Conservation (phyloP, 2,888 invertebrate genomes). For the Caenorhabditis sp. region DNA sequence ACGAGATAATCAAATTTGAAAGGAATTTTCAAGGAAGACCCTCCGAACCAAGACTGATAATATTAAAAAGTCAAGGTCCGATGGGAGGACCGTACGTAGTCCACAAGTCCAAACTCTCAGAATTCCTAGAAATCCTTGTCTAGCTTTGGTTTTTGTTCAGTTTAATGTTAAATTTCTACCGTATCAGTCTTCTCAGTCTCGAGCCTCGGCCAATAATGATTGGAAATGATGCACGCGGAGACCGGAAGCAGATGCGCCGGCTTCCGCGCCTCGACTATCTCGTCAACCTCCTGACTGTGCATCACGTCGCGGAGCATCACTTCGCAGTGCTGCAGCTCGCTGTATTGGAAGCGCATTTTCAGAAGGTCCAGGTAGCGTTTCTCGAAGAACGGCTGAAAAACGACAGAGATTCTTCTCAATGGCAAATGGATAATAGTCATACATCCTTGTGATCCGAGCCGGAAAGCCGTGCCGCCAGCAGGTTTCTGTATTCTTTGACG, state of each 20-base stretch:
- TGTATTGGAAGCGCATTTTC: slow-evolving; percentile 93
- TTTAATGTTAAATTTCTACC: too few species aligned
- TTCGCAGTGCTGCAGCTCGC: slow-evolving; percentile 96
- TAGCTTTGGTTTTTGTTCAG: too few species aligned
- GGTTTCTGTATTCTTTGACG: slow-evolving; percentile 95
- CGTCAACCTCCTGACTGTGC: slow-evolving; percentile 85
- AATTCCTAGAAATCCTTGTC: too few species aligned
- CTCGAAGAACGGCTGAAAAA: slow-evolving; percentile 82
- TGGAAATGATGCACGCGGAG: slow-evolving; percentile 92
- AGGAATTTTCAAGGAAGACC: too few species aligned
- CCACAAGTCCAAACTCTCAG: too few species aligned
- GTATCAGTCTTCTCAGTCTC: slow-evolving; percentile 50
- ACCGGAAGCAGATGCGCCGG: slow-evolving; percentile 83
- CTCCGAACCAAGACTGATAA: too few species aligned
- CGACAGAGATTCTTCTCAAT: not conserved
- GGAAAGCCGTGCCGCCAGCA: slow-evolving; percentile 91
- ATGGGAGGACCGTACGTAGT: too few species aligned
- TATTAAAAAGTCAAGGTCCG: too few species aligned
- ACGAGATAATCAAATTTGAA: too few species aligned
- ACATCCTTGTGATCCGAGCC: slow-evolving; percentile 69
- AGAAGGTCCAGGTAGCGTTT: slow-evolving; percentile 92
- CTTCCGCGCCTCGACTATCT: slow-evolving; percentile 1
- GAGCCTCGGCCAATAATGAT: slow-evolving; percentile 92
- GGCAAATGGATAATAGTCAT: slow-evolving; percentile 2
- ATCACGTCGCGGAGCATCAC: slow-evolving; percentile 96